Conservation (phyloP, 1,140 invertebrate genomes). For the Dendrolimus kikuchii region DNA sequence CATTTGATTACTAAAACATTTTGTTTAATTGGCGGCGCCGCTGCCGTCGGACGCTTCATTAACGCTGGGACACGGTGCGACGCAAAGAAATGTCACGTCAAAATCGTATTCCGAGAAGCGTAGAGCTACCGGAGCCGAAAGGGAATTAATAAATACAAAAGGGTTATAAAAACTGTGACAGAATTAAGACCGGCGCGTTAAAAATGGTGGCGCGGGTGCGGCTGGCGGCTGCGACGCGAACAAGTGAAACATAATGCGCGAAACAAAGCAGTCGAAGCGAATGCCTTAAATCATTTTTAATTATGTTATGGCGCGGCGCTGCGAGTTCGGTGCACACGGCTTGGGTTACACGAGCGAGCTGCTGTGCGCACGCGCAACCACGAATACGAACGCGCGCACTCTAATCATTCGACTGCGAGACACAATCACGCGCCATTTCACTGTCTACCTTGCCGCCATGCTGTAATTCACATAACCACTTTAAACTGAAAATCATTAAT, state of each 20-base stretch:
- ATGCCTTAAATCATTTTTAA: constrained; percentile 72
- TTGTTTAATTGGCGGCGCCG: constrained; percentile 35
- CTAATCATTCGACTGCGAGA: constrained; percentile 13
- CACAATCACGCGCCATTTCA: constrained; percentile 9
- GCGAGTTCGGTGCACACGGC: constrained; percentile 30
- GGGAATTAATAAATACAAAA: constrained; percentile 68
- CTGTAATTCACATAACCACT: no score
- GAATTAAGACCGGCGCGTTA: constrained; percentile 67
- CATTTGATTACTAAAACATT: constrained; percentile 28
- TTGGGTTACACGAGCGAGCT: constrained; percentile 45
- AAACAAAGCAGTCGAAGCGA: constrained; percentile 71
- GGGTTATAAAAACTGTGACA: constrained; percentile 69
- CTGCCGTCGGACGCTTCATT: constrained; percentile 58
- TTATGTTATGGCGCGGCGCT: constrained; percentile 66
- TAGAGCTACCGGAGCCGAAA: constrained; percentile 65
- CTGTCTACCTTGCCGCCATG: neutral
- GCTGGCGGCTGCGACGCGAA: constrained; percentile 56
- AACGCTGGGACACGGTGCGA: constrained; percentile 46
- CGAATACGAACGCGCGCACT: constrained; percentile 16
- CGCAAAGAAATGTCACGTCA: constrained; percentile 57
- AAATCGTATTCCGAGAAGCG: constrained; percentile 62
- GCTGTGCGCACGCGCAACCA: constrained; percentile 23
- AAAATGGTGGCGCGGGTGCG: constrained; percentile 45
- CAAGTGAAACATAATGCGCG: constrained; percentile 70
- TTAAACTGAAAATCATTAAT: no score